Evolutionary conservation across 2,797 vertebrate genomes (phyloP), one percentile per base, ranked within the genome.

Genomic region (Acrossocheilus fasciatus): DNA sequence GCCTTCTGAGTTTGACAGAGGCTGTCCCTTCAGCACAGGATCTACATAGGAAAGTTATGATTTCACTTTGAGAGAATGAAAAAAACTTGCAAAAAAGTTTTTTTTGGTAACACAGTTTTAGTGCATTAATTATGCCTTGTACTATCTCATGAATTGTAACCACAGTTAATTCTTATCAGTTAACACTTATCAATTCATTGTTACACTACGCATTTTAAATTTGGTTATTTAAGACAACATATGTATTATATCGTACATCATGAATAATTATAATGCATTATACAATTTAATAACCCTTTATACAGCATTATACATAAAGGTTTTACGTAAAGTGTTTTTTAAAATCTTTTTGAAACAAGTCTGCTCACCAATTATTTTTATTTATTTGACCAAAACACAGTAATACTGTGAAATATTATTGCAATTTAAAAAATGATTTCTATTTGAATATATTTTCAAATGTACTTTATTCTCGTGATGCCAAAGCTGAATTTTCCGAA

Each of bases 1-100:
- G 91, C 94, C 92, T 86, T 95, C 95, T 83, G 94, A 93, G 89
- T 95, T 95, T 91, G 95, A 92, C 86, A 95, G 94, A n/a, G 93
- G 92, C 73, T 96, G 95, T 91, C 96, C 95, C 90, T 96, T 96
- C 92, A 96, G 91, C 90, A 96, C 95, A 23, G 95, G 95, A 93
- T 96, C 96, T 96, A 90, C 4, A 89, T 14, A 84, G 50, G 90
- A 9, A 89, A 64, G 89, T 26, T 34, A 17, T 9, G 30, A 36
- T 18, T 36, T 36, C 30, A 68, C 30, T 68, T 17, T 4, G 26
- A 66, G 6, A 6, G 30, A 15, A 9, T 36, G 3, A 14, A 66
- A 30, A 36, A 68, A 68, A 18, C 7, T 36, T 68, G 30, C 5
- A 39, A 2, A 64, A 30, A 14, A 14, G 30, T 64, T 64, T 64